These are phyloP conservation scores for Mizuhopecten yessoensis DNA, from an alignment of 1,140 invertebrate species.

Conservation along the genomic window DNA sequence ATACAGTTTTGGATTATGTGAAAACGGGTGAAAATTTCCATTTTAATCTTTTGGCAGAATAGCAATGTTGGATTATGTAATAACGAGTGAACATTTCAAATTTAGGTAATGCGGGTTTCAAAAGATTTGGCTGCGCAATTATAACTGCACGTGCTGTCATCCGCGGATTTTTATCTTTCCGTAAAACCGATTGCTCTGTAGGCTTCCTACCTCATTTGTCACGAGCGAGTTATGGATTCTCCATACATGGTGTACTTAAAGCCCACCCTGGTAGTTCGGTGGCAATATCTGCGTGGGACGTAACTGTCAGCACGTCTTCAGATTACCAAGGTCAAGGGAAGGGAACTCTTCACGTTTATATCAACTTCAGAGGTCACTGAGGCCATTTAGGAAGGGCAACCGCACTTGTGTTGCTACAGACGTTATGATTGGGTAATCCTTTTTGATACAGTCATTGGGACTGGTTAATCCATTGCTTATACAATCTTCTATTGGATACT, in stretches of 20 bases:
- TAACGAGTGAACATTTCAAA: no score
- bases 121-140: neutral
- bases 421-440: conserved; percentile 15
- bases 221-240: neutral
- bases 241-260: neutral
- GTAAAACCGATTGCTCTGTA: neutral
- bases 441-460: neutral
- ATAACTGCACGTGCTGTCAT: neutral
- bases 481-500: no score
- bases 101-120: neutral
- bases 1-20: no score
- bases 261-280: neutral
- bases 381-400: neutral
- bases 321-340: neutral
- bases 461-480: conserved; percentile 2
- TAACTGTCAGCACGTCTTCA: neutral
- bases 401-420: neutral
- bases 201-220: neutral
- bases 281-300: neutral
- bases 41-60: no score
- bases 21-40: no score
- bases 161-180: neutral
- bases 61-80: no score
- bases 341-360: neutral
- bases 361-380: neutral